phyloP scores from a whole-genome alignment of 1,140 invertebrate genomes.

The Sinella curviseta region DNA sequence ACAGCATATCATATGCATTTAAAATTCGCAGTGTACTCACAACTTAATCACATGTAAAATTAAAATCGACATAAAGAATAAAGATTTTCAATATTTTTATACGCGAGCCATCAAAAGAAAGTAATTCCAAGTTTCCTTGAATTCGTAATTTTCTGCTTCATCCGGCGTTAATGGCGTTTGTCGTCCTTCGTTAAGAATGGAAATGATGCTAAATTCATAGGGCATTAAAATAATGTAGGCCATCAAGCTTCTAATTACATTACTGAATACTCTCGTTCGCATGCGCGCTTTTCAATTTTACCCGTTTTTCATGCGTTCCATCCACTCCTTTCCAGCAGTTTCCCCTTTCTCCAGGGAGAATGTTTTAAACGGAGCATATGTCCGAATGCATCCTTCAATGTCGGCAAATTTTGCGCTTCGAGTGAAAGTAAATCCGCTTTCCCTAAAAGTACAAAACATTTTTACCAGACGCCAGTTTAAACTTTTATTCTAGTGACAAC shows the following conservation, averaged over 20 bases:
- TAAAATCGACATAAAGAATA: no score
- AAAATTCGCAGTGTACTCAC: no score
- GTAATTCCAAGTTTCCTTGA: background rate
- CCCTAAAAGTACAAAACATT: background rate
- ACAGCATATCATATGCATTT: no score
- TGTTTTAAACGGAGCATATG: background rate
- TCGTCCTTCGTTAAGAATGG: background rate
- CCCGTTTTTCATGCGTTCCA: background rate
- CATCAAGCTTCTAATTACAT: background rate
- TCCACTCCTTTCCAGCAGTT: background rate
- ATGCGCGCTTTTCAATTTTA: background rate
- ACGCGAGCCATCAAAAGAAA: slow-evolving; percentile 1
- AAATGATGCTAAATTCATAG: background rate
- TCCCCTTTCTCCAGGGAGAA: background rate
- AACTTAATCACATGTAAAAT: no score
- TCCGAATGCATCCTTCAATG: background rate
- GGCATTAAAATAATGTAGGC: no score
- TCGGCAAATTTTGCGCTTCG: background rate
- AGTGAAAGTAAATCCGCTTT: background rate
- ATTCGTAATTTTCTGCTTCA: background rate
- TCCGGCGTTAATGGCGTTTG: background rate
- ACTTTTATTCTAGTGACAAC: background rate
- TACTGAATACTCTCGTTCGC: background rate
- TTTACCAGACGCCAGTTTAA: background rate
- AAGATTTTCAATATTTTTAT: no score